A percentile compares a stretch with the other conserved stretches of the same genome.
Conservation (phyloP, 2,888 invertebrate species). For the Eulithis prunata region DNA sequence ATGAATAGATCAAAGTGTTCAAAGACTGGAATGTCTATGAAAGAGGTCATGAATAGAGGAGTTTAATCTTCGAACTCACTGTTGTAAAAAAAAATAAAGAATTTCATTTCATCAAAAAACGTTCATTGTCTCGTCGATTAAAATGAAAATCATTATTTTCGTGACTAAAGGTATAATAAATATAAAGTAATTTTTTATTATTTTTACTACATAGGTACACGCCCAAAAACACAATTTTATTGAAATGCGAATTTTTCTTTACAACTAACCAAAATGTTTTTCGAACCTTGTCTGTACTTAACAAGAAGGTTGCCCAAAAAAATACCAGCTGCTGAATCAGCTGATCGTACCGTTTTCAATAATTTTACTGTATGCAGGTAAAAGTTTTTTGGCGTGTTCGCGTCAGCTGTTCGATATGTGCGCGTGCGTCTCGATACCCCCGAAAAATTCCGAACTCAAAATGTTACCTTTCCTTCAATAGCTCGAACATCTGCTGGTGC, state of each 20-base stretch:
- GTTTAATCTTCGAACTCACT: constrained; percentile 1
- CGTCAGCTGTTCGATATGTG: constrained; percentile 70
- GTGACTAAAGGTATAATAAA: no score
- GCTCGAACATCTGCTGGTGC: constrained; percentile 70
- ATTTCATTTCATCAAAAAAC: no score
- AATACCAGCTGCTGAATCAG: constrained; percentile 53
- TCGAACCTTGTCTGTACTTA: background rate
- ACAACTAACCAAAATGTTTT: background rate
- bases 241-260: no score
- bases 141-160: no score
- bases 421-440: constrained; percentile 66
- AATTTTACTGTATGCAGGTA: constrained; percentile 59
- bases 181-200: no score
- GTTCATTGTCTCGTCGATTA: no score
- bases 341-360: constrained; percentile 57
- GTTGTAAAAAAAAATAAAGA: no score
- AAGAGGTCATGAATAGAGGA: constrained; percentile 14
- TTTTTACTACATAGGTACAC: no score
- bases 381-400: constrained; percentile 53
- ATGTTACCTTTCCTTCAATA: constrained; percentile 56
- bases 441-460: constrained; percentile 44
- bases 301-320: constrained; percentile 14
- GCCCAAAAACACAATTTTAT: no score
- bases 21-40: background rate
- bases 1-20: constrained; percentile 28